Evolutionary conservation across 2,113 vertebrate species (phyloP).

Genomic region (Pteropus alecto): DNA sequence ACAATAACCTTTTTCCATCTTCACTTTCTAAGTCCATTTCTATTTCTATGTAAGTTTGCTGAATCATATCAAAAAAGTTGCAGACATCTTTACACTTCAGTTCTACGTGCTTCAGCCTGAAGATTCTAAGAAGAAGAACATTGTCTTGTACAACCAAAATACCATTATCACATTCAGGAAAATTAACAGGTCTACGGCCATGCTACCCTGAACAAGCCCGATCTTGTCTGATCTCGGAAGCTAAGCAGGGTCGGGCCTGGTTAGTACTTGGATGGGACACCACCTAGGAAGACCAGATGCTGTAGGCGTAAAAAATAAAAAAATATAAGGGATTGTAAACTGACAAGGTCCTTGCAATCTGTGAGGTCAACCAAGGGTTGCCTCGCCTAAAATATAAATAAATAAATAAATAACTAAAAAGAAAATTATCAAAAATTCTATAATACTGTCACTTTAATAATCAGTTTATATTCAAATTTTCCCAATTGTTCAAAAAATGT

Average conservation of each 20-base stretch:
- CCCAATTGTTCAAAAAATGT: not conserved
- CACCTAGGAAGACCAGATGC: too few relatives aligned
- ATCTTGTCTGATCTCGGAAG: too few relatives aligned
- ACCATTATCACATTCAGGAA: not conserved
- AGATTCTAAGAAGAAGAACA: not conserved
- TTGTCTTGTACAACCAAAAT: not conserved
- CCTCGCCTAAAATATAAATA: too few relatives aligned
- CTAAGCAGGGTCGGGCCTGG: too few relatives aligned
- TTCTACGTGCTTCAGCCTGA: not conserved
- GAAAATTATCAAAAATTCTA: not conserved
- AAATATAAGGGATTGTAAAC: too few relatives aligned
- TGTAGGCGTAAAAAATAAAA: too few relatives aligned
- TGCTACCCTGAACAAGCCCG: too few relatives aligned
- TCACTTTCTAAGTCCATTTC: not conserved
- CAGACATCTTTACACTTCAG: not conserved
- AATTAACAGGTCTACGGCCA: not conserved
- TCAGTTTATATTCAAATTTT: constrained; percentile 1
- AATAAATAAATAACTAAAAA: too few relatives aligned
- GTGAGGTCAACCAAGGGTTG: too few relatives aligned
- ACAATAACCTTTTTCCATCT: not conserved
- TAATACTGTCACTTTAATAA: not conserved
- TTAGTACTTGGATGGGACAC: too few relatives aligned
- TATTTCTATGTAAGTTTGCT: not conserved
- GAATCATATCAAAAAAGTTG: not conserved
- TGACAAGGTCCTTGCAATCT: too few relatives aligned